These are phyloP conservation scores for Acrossocheilus wenchowensis DNA, from an alignment of 2,797 vertebrate genomes.

Conservation along the genomic window DNA sequence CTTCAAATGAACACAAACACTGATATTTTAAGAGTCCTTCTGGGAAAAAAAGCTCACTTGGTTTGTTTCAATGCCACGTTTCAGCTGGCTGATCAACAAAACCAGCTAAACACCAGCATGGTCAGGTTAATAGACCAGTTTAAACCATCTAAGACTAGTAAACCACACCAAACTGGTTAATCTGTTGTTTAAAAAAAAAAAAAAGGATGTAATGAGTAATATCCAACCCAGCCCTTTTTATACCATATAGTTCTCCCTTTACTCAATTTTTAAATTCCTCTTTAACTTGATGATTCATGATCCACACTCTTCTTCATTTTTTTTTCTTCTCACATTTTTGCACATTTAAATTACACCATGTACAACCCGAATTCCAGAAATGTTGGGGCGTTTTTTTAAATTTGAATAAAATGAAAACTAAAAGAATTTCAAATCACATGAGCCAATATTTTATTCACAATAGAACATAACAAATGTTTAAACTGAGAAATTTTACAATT, in stretches of 20 bases:
- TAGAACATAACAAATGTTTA: too few relatives aligned
- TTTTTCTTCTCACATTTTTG: conserved; percentile 29
- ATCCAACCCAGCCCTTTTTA: neutral
- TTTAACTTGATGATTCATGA: neutral
- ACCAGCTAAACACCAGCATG: neutral
- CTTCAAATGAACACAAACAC: neutral
- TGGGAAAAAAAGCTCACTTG: neutral
- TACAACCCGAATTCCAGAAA: neutral
- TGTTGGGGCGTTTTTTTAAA: too few relatives aligned
- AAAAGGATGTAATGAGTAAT: neutral
- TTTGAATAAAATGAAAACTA: too few relatives aligned
- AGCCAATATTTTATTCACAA: too few relatives aligned
- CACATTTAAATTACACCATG: conserved; percentile 28
- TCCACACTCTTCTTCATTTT: neutral
- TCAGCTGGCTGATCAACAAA: neutral
- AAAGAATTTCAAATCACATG: too few relatives aligned
- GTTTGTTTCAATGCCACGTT: neutral
- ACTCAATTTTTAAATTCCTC: neutral
- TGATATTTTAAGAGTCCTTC: conserved; percentile 23
- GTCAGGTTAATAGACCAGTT: neutral
- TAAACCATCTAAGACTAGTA: neutral
- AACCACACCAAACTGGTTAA: neutral
- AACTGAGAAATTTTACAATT: too few relatives aligned
- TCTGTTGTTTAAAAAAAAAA: neutral
- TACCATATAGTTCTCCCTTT: neutral